Percentiles rank a stretch among this genome's conserved stretches.
Evolutionary conservation across 2,888 invertebrate species (phyloP).

Genomic region (Miltochrista miniata): DNA sequence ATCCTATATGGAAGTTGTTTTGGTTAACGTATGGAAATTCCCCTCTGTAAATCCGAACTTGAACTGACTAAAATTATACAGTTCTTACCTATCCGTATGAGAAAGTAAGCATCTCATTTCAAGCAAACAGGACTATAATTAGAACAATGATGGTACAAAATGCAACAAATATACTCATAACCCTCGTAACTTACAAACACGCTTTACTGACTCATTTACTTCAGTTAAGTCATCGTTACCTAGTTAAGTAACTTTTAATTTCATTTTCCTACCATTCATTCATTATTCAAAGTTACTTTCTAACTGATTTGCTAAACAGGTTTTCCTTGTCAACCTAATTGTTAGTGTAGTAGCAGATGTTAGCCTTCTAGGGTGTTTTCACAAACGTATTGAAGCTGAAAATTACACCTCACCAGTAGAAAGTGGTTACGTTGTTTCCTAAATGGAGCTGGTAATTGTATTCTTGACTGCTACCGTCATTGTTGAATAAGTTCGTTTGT

Average conservation of each 20-base stretch:
- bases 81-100: too few relatives aligned
- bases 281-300: constrained; percentile 22
- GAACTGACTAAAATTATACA: too few relatives aligned
- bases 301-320: constrained; percentile 8
- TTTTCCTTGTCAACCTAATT: constrained; percentile 22
- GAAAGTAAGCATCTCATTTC: too few relatives aligned
- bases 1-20: too few relatives aligned
- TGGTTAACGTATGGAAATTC: too few relatives aligned
- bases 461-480: neutral
- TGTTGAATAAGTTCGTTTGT: too few relatives aligned
- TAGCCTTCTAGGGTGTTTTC: neutral
- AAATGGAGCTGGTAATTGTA: neutral
- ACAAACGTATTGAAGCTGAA: constrained; percentile 1
- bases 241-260: neutral
- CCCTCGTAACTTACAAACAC: too few relatives aligned
- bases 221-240: neutral
- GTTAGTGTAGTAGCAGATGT: neutral
- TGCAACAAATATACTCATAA: too few relatives aligned
- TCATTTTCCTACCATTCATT: neutral
- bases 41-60: too few relatives aligned
- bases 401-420: neutral
- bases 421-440: neutral
- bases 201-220: neutral
- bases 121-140: too few relatives aligned
- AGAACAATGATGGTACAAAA: too few relatives aligned